Base-by-base conservation (phyloP, 2,797 vertebrate species). In the Thalassophryne amazonica region DNA sequence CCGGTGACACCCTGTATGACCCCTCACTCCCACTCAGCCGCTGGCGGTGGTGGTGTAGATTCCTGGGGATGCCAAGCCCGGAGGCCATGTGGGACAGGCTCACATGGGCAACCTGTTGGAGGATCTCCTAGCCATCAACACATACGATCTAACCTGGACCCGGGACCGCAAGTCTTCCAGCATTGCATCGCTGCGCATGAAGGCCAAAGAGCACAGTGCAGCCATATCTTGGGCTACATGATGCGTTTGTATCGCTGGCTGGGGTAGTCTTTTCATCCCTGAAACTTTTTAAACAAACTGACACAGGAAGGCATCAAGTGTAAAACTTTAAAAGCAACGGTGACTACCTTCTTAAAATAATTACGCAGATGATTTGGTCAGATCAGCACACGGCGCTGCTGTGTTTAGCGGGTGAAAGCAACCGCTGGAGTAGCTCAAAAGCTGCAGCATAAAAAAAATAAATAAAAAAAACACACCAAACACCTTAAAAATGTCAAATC, bases 191-290 rank as follows among this genome's bases (percentile, higher is more conserved):
- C 89, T 99, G 78, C 91, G 97, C 79, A 98, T 99, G 96, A 99
- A 99, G 72, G 97, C 97, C 29, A 99, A 99, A 85, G 97, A 99
- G 92, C 97, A 99, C 93, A 99, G 97, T 4, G 97, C 97, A 0
- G 97, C 97, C 48, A 99, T 99, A 82, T 99, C 97, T 49, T 99
- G 97, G 97, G 95, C 97, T 2, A 98, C 97, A 94, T 99, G 96
- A 98, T 84, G 69, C 23, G 78, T 45, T 40, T 38, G 31, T 25
- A 19, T 23, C 48, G 52, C 52, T 46, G 60, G 64, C 39, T 22
- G 53, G 47, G 67, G 58, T 34, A 18, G 13, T n/a, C 22, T 24
- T 27, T 25, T 55, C 69, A 51, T 51, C 64, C 63, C 41, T 29
- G 47, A 60, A 38, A 60, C 37, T 56, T 69, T 60, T 42, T 42